Conservation (phyloP, 2,888 invertebrate species). For the Hirtodrosophila cameraria region DNA sequence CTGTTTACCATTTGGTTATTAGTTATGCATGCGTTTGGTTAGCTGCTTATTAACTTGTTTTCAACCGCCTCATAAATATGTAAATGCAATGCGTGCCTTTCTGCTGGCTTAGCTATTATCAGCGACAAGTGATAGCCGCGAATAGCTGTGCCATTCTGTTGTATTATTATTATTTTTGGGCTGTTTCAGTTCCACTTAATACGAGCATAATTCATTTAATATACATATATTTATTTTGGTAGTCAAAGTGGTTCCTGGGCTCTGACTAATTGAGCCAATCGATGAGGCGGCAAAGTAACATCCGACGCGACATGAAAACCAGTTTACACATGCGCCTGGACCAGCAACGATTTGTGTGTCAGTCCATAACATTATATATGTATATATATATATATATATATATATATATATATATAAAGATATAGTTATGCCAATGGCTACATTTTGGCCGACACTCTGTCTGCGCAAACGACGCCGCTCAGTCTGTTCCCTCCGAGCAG, state of each 20-base stretch:
- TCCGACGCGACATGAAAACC: conserved; percentile 48
- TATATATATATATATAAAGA: too few species aligned
- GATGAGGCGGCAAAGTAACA: conserved; percentile 30
- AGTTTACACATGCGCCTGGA: conserved; percentile 63
- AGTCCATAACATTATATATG: conserved; percentile 66
- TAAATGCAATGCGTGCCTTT: conserved; percentile 54
- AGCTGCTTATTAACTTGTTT: conserved; percentile 76
- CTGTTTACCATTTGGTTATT: conserved; percentile 48
- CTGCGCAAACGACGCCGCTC: conserved; percentile 63
- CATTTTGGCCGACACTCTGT: conserved; percentile 62
- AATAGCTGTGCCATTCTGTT: conserved; percentile 20
- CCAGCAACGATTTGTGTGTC: conserved; percentile 71
- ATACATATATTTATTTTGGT: too few species aligned
- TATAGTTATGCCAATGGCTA: conserved; percentile 75
- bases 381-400: too few species aligned
- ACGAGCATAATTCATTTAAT: conserved; percentile 54
- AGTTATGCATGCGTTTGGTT: conserved; percentile 61
- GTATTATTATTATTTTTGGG: conserved; percentile 4
- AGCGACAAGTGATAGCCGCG: conserved; percentile 27
- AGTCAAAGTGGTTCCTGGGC: conserved; percentile 62
- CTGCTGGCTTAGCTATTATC: conserved; percentile 44
- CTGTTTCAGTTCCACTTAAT: conserved; percentile 58
- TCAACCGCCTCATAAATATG: conserved; percentile 65
- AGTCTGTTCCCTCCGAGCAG: conserved; percentile 64
- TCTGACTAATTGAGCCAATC: conserved; percentile 74